Evolutionary conservation across 2,888 invertebrate genomes (phyloP), one percentile per base, ranked within the genome.

Genomic region (Cyclophora punctaria): DNA sequence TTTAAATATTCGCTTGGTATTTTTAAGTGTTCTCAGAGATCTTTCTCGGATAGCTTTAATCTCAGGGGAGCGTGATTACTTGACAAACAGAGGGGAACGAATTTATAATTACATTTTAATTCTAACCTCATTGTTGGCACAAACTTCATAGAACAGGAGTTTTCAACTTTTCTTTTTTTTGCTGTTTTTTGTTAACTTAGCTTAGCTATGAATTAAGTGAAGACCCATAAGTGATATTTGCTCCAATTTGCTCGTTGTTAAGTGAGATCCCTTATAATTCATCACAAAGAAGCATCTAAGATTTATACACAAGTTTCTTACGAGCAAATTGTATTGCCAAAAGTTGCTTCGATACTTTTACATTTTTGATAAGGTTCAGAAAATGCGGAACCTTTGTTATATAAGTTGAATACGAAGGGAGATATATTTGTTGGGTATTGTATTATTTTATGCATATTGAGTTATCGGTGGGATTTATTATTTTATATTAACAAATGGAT

Each of bases 1-100:
- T 73, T 56, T 41, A 51, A 71, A 76, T 73, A 77, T 69, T 62
- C 67, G 63, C 63, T 69, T 58, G 58, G 63, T 63, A 62, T 71
- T 71, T 69, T 63, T 52, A 67, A 71, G 66, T 60, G 62, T 59
- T 56, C 69, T 69, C 52, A 55, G 58, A 60, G 65, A 64, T 67
- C 60, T 67, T 68, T 62, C 65, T 67, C 55, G 63, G 67, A 64
- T 64, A 67, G 62, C 63, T 67, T 72, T 69, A 66, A 70, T 71
- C 64, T 68, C 61, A 53, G 58, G 59, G 50, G 59, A 62, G 58
- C 64, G 55, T 60, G 62, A 69, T 67, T 61, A 65, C 63, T 59
- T 57, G 53, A 63, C 57, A 64, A 64, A 63, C 58, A 62, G 58
- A 65, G 58, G 53, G 49, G 45, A 50, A 48, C 47, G 48, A 56